phyloP scores from a whole-genome alignment of 2,113 vertebrate species.

The Megaleporinus macrocephalus region DNA sequence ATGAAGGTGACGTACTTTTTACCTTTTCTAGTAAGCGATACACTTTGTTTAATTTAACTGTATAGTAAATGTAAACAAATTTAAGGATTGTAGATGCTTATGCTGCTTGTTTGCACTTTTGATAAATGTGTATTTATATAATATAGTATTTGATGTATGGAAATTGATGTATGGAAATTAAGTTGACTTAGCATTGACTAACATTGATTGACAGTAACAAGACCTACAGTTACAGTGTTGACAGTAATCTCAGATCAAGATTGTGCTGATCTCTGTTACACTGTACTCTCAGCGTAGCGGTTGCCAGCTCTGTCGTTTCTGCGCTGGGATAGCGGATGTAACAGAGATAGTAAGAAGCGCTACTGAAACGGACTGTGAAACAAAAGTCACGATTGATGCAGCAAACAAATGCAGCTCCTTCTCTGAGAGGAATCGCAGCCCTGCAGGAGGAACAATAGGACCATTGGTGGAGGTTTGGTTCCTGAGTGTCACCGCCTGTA shows the following conservation, averaged over 20 bases:
- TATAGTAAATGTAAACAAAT: no score
- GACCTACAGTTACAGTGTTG: no score
- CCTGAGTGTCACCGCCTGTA: conserved; percentile 73
- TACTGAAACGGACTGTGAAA: conserved; percentile 58
- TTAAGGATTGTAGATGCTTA: no score
- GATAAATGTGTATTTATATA: no score
- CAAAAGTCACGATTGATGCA: conserved; percentile 48
- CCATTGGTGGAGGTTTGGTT: conserved; percentile 66
- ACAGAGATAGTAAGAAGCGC: conserved; percentile 24
- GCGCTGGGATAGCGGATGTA: conserved; percentile 14
- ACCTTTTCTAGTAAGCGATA: no score
- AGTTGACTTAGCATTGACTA: no score
- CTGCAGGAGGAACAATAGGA: conserved; percentile 66
- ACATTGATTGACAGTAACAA: no score
- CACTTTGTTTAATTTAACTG: no score
- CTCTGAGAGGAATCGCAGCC: conserved; percentile 35
- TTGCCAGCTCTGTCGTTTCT: conserved; percentile 5
- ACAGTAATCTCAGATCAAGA: not conserved
- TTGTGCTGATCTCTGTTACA: not conserved
- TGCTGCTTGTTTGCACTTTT: no score
- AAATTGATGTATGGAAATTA: no score
- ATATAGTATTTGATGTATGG: no score
- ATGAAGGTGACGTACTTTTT: no score
- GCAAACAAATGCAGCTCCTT: conserved; percentile 41
- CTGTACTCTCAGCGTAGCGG: not conserved